phyloP scores from a whole-genome alignment of 2,888 invertebrate species.

The Nipponacmea schrenckii region DNA sequence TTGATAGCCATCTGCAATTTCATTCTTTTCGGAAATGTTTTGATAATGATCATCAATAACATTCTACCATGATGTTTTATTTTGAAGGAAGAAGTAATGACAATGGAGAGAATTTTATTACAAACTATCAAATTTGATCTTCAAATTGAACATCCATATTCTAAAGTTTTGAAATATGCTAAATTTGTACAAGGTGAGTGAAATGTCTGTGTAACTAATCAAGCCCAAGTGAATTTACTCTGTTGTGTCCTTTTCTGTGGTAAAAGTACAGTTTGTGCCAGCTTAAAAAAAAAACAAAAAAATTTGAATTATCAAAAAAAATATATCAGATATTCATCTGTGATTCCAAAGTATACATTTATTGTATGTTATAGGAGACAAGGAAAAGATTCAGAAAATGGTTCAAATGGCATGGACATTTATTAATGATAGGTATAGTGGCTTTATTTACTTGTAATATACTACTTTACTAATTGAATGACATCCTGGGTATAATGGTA shows the following conservation, averaged over 20 bases:
- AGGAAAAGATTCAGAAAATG: constrained; percentile 92
- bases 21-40: no score
- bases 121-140: constrained; percentile 99
- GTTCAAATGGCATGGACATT: constrained; percentile 99
- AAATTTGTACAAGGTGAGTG: constrained; percentile 83
- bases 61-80: background rate
- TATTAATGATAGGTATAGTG: constrained; percentile 87
- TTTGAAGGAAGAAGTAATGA: constrained; percentile 83
- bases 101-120: constrained; percentile 91
- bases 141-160: constrained; percentile 97
- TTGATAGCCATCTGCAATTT: no score
- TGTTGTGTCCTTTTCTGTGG: background rate
- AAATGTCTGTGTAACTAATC: no score
- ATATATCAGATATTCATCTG: no score
- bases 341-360: no score
- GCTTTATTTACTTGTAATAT: no score
- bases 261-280: no score
- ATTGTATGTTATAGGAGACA: constrained; percentile 75
- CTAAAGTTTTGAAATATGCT: constrained; percentile 90
- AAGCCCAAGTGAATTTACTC: background rate
- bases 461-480: no score
- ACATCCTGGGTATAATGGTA: no score
- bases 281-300: no score
- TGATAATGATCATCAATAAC: no score
- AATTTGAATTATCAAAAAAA: no score